Evolutionary conservation across 2,113 vertebrate species (phyloP).

Genomic region (Pollachius pollachius): DNA sequence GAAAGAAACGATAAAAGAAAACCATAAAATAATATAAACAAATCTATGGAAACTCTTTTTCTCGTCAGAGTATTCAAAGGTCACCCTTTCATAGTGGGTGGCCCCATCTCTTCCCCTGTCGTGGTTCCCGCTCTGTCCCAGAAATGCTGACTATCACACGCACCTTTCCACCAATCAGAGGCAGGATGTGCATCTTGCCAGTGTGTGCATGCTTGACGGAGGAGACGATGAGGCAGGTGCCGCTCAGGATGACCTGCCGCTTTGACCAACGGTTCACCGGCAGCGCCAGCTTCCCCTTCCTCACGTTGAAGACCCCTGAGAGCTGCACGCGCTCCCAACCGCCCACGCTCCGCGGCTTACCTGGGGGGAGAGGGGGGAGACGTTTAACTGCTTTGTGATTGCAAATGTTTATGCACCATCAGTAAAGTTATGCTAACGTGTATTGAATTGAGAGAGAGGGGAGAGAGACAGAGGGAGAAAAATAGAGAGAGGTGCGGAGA

Average conservation of each 20-base stretch:
- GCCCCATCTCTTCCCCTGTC: too few relatives aligned
- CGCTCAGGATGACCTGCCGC: conserved; percentile 93
- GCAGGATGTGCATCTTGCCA: conserved; percentile 97
- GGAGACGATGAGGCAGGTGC: conserved; percentile 95
- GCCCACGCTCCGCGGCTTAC: conserved; percentile 86
- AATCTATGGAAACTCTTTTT: neutral
- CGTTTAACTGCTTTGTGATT: neutral
- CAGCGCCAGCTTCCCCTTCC: conserved; percentile 96
- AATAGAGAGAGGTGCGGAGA: neutral
- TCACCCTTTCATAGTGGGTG: neutral
- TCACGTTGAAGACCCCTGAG: conserved; percentile 91
- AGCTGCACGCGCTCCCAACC: conserved; percentile 92
- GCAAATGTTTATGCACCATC: too few relatives aligned
- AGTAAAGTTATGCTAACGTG: too few relatives aligned
- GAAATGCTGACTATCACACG: neutral
- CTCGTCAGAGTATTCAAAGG: neutral
- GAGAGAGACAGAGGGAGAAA: neutral
- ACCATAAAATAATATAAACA: too few relatives aligned
- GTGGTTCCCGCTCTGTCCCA: too few relatives aligned
- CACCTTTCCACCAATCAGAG: conserved; percentile 97
- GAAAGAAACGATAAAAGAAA: too few relatives aligned
- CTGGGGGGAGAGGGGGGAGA: conserved; percentile 63
- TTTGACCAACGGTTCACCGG: conserved; percentile 95
- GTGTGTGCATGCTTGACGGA: conserved; percentile 92
- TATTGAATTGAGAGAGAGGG: neutral